Conservation (phyloP, 2,888 invertebrate genomes). For the Sesia bembeciformis region DNA sequence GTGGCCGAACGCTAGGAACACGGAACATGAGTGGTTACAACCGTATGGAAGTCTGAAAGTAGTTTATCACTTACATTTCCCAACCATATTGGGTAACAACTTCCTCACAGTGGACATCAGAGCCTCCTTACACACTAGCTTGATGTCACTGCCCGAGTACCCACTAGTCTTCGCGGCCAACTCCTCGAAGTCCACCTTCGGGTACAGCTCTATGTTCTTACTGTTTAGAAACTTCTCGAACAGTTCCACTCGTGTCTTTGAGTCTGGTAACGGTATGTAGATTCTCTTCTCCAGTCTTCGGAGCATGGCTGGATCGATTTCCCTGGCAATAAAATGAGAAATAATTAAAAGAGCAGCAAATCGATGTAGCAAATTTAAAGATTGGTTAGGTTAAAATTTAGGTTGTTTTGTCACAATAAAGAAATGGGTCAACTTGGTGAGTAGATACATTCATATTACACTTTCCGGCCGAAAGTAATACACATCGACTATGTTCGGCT, state of each 20-base stretch:
- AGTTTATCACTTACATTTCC: conserved; percentile 27
- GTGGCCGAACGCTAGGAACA: too few species aligned
- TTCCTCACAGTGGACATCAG: conserved; percentile 86
- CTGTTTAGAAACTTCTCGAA: conserved; percentile 76
- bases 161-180: conserved; percentile 77
- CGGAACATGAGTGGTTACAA: too few species aligned
- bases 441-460: too few species aligned
- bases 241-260: conserved; percentile 78
- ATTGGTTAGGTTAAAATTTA: too few species aligned
- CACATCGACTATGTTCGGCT: too few species aligned
- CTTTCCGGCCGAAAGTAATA: too few species aligned
- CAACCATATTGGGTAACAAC: conserved; percentile 52
- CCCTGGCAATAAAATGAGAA: conserved; percentile 63
- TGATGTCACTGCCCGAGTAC: conserved; percentile 93
- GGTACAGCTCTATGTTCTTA: conserved; percentile 58
- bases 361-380: too few species aligned
- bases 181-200: conserved; percentile 49
- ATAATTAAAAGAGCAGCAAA: too few species aligned
- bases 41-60: neutral
- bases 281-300: conserved; percentile 92
- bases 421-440: too few species aligned
- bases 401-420: too few species aligned
- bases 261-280: conserved; percentile 83
- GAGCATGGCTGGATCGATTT: conserved; percentile 90
- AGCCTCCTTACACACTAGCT: conserved; percentile 90